Evolutionary conservation across 2,888 invertebrate species (phyloP), one percentile per base, ranked within the genome.

Genomic region (Trichacis sp.): DNA sequence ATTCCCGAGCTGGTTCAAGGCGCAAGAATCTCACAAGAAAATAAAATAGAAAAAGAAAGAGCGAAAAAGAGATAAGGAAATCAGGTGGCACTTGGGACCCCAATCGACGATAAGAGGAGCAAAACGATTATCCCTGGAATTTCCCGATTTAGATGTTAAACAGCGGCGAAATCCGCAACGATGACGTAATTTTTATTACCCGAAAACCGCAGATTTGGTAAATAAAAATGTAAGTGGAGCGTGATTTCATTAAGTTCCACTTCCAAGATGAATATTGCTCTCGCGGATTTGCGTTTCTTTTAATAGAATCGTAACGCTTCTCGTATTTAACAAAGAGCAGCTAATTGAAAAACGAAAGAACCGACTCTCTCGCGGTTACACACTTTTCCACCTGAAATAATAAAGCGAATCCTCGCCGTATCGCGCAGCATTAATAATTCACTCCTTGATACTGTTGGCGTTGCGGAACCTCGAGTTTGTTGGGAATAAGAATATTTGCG

Each of bases 21-120:
- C 58, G 62, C 66, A 49, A 62, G 56, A 62, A 66, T 55, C 55
- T 62, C 55, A 43, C 36, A 52, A 5, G 15, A 40, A 40, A 40
- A 15, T 12, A 15, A 15, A 40, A 40, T 2, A 40, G 15, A 40
- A 14, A 11, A 36, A 49, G 33, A 53, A 59, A 53, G 45, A 58
- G 58, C 62, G 52, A 61, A 53, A 53, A 56, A 61, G 43, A 61
- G 60, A 61, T 61, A 60, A 64, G 64, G 19, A 18, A 55, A 51
- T 64, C 64, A 49, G 54, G 20, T 57, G 33, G 47, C 33, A 64
- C 36, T 59, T 29, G 42, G 47, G 52, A 55, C 55, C 20, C 36
- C 45, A 47, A 55, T 47, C 47, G 55, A 19, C 43, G 64, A 64
- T 59, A 64, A 64, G 59, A 51, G 55, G 51, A 55, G 64, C 55